Percentiles rank a stretch among this genome's conserved stretches.
Evolutionary conservation across 2,888 invertebrate genomes (phyloP).

Genomic region (Parochlus steinenii): DNA sequence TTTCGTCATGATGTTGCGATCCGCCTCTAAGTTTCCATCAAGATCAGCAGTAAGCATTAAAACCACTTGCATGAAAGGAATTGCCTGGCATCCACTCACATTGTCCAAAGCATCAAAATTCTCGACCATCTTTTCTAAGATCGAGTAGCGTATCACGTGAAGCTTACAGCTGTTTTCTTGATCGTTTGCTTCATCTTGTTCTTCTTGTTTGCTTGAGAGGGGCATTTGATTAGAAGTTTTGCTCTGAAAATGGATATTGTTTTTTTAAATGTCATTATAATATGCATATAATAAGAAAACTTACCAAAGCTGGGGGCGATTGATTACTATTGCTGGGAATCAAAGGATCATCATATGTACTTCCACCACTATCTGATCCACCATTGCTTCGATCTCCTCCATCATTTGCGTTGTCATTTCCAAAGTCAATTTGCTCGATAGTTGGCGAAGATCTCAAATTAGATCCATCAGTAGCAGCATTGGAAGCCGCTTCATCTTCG

Average conservation of each 20-base stretch:
- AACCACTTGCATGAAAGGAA: constrained; percentile 84
- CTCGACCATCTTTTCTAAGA: constrained; percentile 59
- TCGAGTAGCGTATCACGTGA: constrained; percentile 31
- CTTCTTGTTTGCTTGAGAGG: constrained; percentile 5
- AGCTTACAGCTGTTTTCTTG: constrained; percentile 26
- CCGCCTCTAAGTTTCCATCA: constrained; percentile 67
- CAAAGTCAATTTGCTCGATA: constrained; percentile 33
- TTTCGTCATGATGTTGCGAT: constrained; percentile 58
- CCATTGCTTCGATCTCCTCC: constrained; percentile 85
- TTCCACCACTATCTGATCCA: constrained; percentile 87
- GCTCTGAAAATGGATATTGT: too few species aligned
- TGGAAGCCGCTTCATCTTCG: constrained; percentile 56
- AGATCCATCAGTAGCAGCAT: constrained; percentile 87
- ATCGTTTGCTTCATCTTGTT: constrained; percentile 21
- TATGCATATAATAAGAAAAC: too few species aligned
- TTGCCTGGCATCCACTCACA: constrained; percentile 68
- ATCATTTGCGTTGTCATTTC: constrained; percentile 58
- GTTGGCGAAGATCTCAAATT: constrained; percentile 66
- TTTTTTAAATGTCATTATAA: too few species aligned
- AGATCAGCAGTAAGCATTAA: constrained; percentile 80
- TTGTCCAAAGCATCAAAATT: constrained; percentile 58
- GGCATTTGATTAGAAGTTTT: too few species aligned
- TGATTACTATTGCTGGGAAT: too few species aligned
- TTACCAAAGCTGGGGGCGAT: too few species aligned
- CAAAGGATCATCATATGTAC: constrained; percentile 51